Conservation (phyloP, 2,113 vertebrate genomes). For the Neotragus moschatus region DNA sequence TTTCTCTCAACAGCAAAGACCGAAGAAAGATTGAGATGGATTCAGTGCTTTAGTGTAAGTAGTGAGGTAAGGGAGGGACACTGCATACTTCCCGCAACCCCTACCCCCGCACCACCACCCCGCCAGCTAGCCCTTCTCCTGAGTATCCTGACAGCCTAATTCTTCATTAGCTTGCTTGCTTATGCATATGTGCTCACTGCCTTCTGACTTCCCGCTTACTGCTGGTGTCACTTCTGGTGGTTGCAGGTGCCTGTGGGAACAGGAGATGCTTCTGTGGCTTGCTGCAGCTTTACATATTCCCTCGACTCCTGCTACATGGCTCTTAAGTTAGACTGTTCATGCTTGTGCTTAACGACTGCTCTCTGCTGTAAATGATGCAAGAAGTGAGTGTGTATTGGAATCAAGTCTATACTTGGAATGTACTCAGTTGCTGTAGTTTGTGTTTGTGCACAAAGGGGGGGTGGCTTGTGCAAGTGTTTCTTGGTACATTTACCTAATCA, state of each 20-base stretch:
- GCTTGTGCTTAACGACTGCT: neutral
- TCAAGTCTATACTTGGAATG: neutral
- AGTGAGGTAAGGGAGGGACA: neutral
- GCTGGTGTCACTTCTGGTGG: neutral
- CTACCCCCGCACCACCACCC: fast-evolving
- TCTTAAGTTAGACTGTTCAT: neutral
- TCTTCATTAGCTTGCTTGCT: neutral
- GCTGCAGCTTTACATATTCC: neutral
- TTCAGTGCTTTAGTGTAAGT: neutral
- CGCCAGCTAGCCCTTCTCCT: neutral
- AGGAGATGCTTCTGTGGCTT: neutral
- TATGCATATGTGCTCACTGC: neutral
- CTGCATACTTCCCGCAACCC: neutral
- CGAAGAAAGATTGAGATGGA: neutral
- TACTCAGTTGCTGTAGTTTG: neutral
- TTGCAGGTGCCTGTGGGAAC: neutral
- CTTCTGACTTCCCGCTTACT: neutral
- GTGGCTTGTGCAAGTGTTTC: neutral
- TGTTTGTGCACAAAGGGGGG: neutral
- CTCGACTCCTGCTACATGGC: neutral
- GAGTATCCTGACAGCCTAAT: neutral
- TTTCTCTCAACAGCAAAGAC: neutral
- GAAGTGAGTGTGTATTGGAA: neutral
- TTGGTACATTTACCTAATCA: neutral
- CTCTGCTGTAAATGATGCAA: neutral